Base-by-base conservation (phyloP, 2,888 invertebrate genomes). In the Pachliopta kotzebuea region DNA sequence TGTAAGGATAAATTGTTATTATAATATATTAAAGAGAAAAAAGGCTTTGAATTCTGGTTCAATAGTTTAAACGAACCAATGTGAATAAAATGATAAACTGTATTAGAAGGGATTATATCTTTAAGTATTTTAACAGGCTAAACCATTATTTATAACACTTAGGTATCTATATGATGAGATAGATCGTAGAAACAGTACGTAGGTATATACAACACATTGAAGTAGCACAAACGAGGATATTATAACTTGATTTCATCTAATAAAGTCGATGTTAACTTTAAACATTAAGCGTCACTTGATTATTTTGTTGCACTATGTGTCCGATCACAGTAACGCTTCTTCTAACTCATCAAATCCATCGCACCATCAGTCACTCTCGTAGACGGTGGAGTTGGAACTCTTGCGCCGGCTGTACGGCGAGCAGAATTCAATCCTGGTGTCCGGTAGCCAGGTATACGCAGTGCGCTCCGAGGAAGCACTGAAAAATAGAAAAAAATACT, bases 391-490 rank as follows among this genome's bases (percentile, higher is more conserved):
- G 74, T 86, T 89, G 65, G 91, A 90, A 72, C 91, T 90, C 74
- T 82, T 83, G 14, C 90, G 84, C 20, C 88, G 85, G 65, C 82
- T 85, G 81, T 86, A 88, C 2, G 88, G 88, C 1, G 89, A 88
- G 69, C 84, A 78, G 78, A 90, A 90, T 75, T 92, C 92, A 61
- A 90, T 81, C 77, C 89, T 88, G 79, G 88, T 86, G 67, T 89
- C 90, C n/a, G 91, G 90, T 49, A 92, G 79, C 92, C 92, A 92
- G 81, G 89, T 82, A 78, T 91, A 92, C 92, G 92, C 92, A 92
- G 92, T 79, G 84, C 91, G 88, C 74, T 92, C 92, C 76, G 89
- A 83, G 69, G 92, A 86, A 70, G 91, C 90, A 85, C 92, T 92
- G 88, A 55, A 86, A 91, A 62, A 73, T 70, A 71, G 74, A 66